Base-by-base conservation (phyloP, 1,140 invertebrate genomes). In the Caenorhabditis inopinata region DNA sequence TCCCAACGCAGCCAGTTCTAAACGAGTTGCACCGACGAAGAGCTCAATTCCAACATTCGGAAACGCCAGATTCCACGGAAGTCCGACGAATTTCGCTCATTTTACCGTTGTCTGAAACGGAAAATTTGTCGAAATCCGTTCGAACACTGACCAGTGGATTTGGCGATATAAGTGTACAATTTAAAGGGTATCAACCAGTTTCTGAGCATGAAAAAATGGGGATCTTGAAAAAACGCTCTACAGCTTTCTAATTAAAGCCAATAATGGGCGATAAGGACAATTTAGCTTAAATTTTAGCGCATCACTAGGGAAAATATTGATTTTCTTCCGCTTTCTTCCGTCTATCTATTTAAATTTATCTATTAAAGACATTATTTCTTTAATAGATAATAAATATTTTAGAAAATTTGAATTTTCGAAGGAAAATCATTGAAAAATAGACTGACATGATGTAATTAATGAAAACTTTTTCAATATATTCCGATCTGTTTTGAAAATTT, bases 1-100 rank as follows among this genome's bases (percentile, higher is more conserved):
- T 74, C 5, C 21, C 45, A 16, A 68, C 51, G 6, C 77, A 78
- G 18, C 27, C 68, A 14, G 23, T 79, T 51, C 48, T 79, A 12
- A 51, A 78, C 6, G 76, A 78, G 38, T 42, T 78, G 1, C 18
- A 25, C 18, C 3, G 18, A 46, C 32, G 76, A 35, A 38, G 76
- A 21, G 49, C 76, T 16, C 76, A 78, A 23, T 58, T 78, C 32
- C 51, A 62, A 16, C 47, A 58, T n/a, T 77, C 47, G n/a, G 68
- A 74, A 21, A 25, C 73, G 1, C 1, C 3, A 11, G 35, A 45
- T 5, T 53, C 29, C 3, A 62, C 42, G 18, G 73, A 75, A 47
- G 18, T 38, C 14, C 73, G 73, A 0, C 25, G 47, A 29, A 75
- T 49, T 27, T 27, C 18, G 4, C 27, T 45, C n/a, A 47, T 38